Conservation (phyloP, 2,113 vertebrate genomes). For the Dolichallabes microphthalmus region DNA sequence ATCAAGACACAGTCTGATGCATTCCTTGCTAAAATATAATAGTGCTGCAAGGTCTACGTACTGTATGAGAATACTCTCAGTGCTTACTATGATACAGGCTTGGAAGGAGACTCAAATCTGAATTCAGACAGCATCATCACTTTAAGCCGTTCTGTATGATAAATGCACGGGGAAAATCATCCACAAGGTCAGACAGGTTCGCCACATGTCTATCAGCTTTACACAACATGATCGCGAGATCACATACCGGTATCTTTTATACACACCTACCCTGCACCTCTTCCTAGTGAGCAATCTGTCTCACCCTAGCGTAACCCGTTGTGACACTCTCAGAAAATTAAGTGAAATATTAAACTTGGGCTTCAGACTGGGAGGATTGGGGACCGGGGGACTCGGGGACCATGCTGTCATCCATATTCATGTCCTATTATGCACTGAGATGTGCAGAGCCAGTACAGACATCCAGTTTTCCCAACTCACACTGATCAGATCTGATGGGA, state of each 20-base stretch:
- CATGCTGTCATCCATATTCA: slow-evolving; percentile 49
- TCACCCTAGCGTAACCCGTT: not conserved
- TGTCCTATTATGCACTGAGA: slow-evolving; percentile 47
- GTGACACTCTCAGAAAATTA: slow-evolving; percentile 49
- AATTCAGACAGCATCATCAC: slow-evolving; percentile 23
- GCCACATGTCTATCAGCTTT: slow-evolving; percentile 11
- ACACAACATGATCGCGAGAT: not conserved
- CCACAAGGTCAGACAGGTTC: not conserved
- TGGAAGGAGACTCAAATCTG: slow-evolving; percentile 1
- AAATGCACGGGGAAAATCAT: not conserved
- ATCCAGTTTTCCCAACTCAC: slow-evolving; percentile 33
- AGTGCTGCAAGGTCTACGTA: not conserved
- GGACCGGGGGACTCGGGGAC: not conserved
- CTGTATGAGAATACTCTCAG: not conserved
- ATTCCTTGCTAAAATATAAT: not conserved
- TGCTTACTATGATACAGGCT: not conserved
- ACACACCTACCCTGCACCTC: not conserved
- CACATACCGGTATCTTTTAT: not conserved
- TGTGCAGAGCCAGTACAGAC: slow-evolving; percentile 25
- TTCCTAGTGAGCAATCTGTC: slow-evolving; percentile 14
- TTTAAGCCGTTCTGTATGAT: not conserved
- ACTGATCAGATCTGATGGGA: slow-evolving; percentile 31
- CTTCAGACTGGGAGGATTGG: not conserved
- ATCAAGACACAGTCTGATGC: not conserved
- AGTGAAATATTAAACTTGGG: slow-evolving; percentile 38